Conservation (phyloP, 2,113 vertebrate species). For the Python bivittatus region DNA sequence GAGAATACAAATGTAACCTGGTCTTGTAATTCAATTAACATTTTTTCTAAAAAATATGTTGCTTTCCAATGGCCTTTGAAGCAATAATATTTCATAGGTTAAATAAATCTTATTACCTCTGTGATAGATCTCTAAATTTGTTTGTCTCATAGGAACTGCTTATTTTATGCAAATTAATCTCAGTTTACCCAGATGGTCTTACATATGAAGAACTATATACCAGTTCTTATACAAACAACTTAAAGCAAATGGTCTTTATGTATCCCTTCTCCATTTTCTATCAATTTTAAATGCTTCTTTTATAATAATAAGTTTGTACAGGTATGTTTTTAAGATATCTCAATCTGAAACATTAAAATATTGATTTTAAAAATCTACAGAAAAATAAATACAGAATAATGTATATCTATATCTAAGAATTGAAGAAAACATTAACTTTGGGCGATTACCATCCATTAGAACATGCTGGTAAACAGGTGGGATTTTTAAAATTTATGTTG, state of each 20-base stretch:
- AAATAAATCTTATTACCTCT: background rate
- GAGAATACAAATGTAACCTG: slow-evolving; percentile 4
- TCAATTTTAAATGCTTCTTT: background rate
- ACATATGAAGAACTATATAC: background rate
- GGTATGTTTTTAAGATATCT: background rate
- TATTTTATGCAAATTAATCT: slow-evolving; percentile 8
- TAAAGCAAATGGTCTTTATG: accelerated
- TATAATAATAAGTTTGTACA: background rate
- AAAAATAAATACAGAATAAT: background rate
- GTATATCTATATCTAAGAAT: background rate
- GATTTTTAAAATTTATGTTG: background rate
- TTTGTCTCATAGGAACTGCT: background rate
- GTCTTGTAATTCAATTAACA: slow-evolving; percentile 25
- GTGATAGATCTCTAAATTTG: background rate
- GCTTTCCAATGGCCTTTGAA: background rate
- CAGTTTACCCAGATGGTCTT: background rate
- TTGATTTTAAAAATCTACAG: background rate
- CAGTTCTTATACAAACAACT: background rate
- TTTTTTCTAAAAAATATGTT: background rate
- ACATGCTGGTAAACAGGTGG: background rate
- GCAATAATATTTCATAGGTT: background rate
- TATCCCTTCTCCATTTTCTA: background rate
- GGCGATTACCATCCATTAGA: background rate
- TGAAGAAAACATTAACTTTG: background rate
- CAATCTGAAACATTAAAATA: background rate